phyloP scores from a whole-genome alignment of 2,113 vertebrate genomes.

The Onychostoma macrolepis region DNA sequence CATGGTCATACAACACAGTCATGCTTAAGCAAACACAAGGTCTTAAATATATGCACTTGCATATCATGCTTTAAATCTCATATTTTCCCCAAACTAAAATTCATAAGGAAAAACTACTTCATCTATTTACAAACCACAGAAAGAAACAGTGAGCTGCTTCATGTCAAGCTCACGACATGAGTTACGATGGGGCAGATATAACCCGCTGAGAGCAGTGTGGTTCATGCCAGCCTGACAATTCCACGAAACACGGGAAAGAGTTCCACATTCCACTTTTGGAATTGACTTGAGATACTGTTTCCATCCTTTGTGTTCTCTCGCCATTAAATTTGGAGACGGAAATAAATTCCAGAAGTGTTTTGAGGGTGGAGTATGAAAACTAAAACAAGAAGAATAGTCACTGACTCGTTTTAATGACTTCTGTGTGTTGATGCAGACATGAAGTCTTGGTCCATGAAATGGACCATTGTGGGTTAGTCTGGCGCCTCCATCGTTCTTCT shows the following conservation, averaged over 20 bases:
- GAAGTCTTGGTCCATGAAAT: constrained; percentile 27
- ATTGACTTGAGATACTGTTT: constrained; percentile 46
- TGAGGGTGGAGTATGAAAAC: constrained; percentile 37
- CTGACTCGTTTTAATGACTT: constrained; percentile 42
- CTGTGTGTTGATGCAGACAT: constrained; percentile 43
- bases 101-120: constrained; percentile 8
- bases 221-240: constrained; percentile 11
- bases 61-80: constrained; percentile 16
- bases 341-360: constrained; percentile 47
- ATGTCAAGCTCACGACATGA: constrained; percentile 1
- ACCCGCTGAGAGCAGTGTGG: neutral
- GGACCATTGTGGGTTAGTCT: neutral
- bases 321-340: constrained; percentile 43
- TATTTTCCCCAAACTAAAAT: constrained; percentile 1
- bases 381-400: constrained; percentile 35
- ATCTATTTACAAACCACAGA: constrained; percentile 29
- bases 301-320: constrained; percentile 42
- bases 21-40: neutral
- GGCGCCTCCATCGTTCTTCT: neutral
- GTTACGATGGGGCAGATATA: constrained; percentile 31
- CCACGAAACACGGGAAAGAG: constrained; percentile 17
- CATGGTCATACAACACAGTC: neutral
- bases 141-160: constrained; percentile 13
- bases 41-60: neutral
- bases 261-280: constrained; percentile 42